Base-by-base conservation (phyloP, 2,113 vertebrate genomes). In the Equus quagga region DNA sequence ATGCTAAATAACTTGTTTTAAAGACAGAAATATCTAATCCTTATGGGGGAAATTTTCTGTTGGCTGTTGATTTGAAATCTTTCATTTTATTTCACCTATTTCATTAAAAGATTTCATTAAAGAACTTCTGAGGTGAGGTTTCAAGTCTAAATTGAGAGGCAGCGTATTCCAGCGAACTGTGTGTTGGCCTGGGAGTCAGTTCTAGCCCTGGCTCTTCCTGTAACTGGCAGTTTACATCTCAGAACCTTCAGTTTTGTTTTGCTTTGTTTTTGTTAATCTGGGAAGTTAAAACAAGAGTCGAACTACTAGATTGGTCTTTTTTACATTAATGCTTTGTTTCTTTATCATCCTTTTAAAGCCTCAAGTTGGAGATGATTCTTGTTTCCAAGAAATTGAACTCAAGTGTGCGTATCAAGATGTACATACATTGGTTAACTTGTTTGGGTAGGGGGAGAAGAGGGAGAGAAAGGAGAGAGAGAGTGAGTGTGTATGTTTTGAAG, bases 331-430 rank as follows among this genome's bases (percentile, higher is more conserved):
- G 49, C 49, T 95, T 90, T 67, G 17, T 73, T 73, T 80, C 23
- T 86, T 41, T 92, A 72, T 36, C 56, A 88, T 93, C 14, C 69
- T 96, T 84, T 49, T 69, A 72, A 72, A 88, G 11, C n/a, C 18
- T 93, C 58, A 87, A 87, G 56, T 84, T 96, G 33, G 46, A 81
- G 75, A 54, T 76, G 13, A 24, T 81, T 44, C 49, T 60, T 82
- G 46, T 91, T 93, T 56, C 82, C 21, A 36, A 93, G 41, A 67
- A 87, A 54, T 82, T 93, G 46, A 91, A 88, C 85, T 95, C 24
- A 56, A 75, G 46, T 88, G 10, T 91, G 44, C 15, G 36, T 89
- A 46, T 58, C 26, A 72, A 51, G 54, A 62, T 88, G 41, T 70
- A 91, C 26, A 85, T 87, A 69, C 83, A 28, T 82, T 81, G 23